Conservation (phyloP, 1,140 invertebrate species). For the Nylanderia fulva region DNA sequence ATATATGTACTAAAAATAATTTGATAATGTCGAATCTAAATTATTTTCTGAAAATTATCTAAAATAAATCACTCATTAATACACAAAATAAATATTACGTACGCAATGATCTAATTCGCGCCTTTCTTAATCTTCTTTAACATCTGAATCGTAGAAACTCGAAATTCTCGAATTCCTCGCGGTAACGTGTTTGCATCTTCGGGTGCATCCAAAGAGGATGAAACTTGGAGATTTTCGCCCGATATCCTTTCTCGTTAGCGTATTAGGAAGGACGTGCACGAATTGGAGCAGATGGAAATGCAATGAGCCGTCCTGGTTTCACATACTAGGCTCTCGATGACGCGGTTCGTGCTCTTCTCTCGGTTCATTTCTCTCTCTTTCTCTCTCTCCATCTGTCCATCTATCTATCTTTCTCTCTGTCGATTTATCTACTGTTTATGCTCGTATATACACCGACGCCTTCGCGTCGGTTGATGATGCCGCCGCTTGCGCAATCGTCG, state of each 20-base stretch:
- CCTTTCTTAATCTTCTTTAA: not conserved
- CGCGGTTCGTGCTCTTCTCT: conserved; percentile 50
- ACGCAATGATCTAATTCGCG: not conserved
- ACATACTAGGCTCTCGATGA: conserved; percentile 62
- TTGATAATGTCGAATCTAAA: too few relatives aligned
- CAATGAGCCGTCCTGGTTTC: conserved; percentile 52
- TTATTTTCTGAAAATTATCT: not conserved
- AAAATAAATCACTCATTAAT: not conserved
- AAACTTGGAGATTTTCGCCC: conserved; percentile 3
- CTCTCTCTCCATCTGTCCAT: conserved; percentile 21
- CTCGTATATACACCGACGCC: conserved; percentile 57
- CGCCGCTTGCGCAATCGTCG: conserved; percentile 62
- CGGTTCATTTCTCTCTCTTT: conserved; percentile 29
- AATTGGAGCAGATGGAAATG: conserved; percentile 57
- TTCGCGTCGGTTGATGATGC: conserved; percentile 57
- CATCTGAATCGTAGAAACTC: not conserved
- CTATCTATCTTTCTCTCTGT: conserved; percentile 37
- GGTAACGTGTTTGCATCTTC: not conserved
- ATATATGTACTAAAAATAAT: not conserved
- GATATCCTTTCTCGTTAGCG: conserved; percentile 39
- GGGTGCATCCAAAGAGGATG: not conserved
- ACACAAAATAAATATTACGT: not conserved
- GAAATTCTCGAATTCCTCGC: not conserved
- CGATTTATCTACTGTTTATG: conserved; percentile 43
- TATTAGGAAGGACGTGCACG: conserved; percentile 24